Base-by-base conservation (phyloP, 2,888 invertebrate genomes). In the Platycheirus albimanus region DNA sequence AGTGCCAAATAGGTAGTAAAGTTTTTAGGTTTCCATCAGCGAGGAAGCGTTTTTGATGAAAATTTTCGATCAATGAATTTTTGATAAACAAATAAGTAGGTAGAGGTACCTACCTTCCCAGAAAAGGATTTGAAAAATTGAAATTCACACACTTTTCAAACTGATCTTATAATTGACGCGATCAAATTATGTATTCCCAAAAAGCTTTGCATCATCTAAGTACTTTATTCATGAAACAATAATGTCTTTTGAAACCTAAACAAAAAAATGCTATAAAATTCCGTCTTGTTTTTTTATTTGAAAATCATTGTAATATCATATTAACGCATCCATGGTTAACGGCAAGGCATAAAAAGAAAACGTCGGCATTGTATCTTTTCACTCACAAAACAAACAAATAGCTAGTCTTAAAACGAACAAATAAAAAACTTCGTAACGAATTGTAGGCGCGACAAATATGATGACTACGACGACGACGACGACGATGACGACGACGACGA, bases 391-490 rank as follows among this genome's bases (percentile, higher is more conserved):
- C 69, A 77, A 78, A 69, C 78, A 72, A 78, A 74, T 47, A 61
- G 61, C 43, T n/a, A n/a, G 43, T 17, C 19, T 30, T n/a, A 24
- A 45, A 63, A 58, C 8, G 47, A 56, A 54, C 47, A 70, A 58
- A 33, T 33, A 33, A 41, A 61, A 78, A 75, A 78, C 72, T 67
- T 74, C 74, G 74, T 61, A 61, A 70, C 78, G 84, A 84, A 79
- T 84, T 75, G 78, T 84, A 84, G 84, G 79, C 74, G 84, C 61
- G 45, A 78, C 64, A 41, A 49, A 38, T 17, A 30, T 30, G 47
- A 17, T 8, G 41, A 15, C 43, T n/a, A 52, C 41, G 20, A 63
- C 61, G 43, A 38, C 24, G 38, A 38, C 56, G 47, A 17, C 3
- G 41, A 15, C 43, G 6, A 52, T 30, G 20, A 63, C 61, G 43